Conservation (phyloP, 2,888 invertebrate species). For the Creontiades dilutus region DNA sequence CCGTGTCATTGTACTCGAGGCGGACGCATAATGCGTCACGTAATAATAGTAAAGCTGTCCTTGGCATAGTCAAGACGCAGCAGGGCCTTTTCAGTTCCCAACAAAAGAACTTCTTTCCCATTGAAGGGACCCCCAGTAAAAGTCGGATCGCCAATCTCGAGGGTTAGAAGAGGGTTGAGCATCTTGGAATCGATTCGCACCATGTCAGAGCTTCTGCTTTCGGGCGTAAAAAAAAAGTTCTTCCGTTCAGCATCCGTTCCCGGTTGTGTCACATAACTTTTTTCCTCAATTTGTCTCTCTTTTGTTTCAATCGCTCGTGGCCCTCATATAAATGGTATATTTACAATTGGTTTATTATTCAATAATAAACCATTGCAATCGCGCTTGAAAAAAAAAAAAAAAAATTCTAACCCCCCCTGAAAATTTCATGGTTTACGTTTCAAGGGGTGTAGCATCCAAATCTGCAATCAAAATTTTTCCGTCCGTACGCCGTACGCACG, state of each 20-base stretch:
- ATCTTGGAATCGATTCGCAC: conserved; percentile 25
- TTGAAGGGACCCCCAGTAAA: conserved; percentile 1
- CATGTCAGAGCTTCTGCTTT: neutral
- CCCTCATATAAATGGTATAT: no score
- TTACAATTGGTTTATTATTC: no score
- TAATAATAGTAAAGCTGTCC: neutral
- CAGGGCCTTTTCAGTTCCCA: neutral
- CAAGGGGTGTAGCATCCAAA: no score
- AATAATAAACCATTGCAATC: no score
- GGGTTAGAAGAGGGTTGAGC: neutral
- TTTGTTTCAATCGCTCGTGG: neutral
- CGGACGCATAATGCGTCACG: neutral
- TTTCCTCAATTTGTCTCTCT: neutral
- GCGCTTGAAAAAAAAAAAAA: no score
- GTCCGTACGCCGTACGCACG: no score
- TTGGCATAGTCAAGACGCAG: neutral
- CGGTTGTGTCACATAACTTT: neutral
- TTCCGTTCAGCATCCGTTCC: neutral
- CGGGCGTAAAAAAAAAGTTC: conserved; percentile 18
- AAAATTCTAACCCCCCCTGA: no score
- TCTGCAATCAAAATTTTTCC: no score
- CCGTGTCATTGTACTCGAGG: no score
- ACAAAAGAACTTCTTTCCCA: conserved; percentile 22
- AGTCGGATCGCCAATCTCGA: conserved; percentile 1
- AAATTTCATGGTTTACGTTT: no score